Evolutionary conservation across 2,113 vertebrate genomes (phyloP).

Genomic region (Odocoileus hemionus): DNA sequence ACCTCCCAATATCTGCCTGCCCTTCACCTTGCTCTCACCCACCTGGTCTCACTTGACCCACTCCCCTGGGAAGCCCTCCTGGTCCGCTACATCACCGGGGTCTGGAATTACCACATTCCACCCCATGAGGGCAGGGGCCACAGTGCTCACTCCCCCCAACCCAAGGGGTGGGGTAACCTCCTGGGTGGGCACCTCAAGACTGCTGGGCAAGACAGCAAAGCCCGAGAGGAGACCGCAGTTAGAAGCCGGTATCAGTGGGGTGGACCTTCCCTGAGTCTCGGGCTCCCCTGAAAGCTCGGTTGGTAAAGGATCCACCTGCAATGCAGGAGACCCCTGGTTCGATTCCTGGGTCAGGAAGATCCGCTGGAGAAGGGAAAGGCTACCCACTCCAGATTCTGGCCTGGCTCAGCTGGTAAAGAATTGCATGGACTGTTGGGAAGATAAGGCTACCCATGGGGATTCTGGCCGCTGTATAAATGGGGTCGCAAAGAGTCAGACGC

Average conservation of each 20-base stretch:
- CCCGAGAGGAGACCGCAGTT: background rate
- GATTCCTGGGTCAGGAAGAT: background rate
- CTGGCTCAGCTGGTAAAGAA: background rate
- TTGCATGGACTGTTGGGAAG: no score
- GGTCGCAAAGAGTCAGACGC: rapidly evolving
- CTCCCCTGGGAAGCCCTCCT: background rate
- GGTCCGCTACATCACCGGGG: background rate
- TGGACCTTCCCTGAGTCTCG: background rate
- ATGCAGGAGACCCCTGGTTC: background rate
- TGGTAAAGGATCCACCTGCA: background rate
- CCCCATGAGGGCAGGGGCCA: background rate
- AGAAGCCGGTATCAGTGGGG: background rate
- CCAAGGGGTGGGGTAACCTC: background rate
- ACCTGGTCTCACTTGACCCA: background rate
- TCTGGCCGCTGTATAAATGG: background rate
- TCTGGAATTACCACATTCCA: background rate
- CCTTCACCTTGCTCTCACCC: background rate
- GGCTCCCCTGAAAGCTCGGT: background rate
- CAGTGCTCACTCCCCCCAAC: rapidly evolving
- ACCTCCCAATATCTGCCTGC: background rate
- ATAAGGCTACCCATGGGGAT: background rate
- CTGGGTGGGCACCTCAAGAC: background rate
- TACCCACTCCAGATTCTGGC: background rate
- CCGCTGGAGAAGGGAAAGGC: background rate
- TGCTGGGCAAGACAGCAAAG: background rate